Evolutionary conservation across 92 coral and sea anemone genomes (phyloP), one percentile per base, ranked within the genome.

Genomic region (Epizoanthus rinbou): DNA sequence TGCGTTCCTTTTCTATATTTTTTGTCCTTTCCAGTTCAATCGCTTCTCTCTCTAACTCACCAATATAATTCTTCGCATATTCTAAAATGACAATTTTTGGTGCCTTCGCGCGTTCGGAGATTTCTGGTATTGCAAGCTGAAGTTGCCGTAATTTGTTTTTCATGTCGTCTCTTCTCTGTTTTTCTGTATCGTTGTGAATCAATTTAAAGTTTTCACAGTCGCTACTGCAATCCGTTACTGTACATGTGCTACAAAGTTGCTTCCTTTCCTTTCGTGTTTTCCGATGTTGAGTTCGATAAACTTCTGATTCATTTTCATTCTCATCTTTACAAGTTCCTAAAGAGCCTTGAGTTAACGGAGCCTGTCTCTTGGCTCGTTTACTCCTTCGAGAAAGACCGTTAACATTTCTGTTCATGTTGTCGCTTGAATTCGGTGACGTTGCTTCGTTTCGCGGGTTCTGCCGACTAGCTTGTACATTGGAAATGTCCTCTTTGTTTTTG

Each of bases 141-240:
- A 93, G 80, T 54, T 91, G 89, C 50, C 87, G 86, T 83, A 90
- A 86, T 64, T 90, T 92, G 6, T 79, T 84, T 69, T 93, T 93
- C 88, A 93, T 75, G 78, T 93, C 86, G 53, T 80, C 85, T 52
- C 97, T 83, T 64, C 97, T 73, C 39, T 93, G 94, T 50, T 88
- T 83, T 80, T 93, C 97, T 64, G 92, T 85, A 57, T 88, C 88
- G 79, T 88, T 88, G 57, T 88, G 91, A 50, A 88, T 28, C 28
- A 72, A 76, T 3, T 83, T 75, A 3, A 82, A 52, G 31, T 84
- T 80, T 52, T 24, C 52, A 57, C 37, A 78, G 45, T 47, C 23
- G n/a, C 22, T 57, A 11, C 19, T 78, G 18, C 66, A 22, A 3
- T 78, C 82, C 14, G 7, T 4, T 5, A 23, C 64, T 63, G 11